Conservation (phyloP, 1,140 invertebrate species). For the Lepidostoma basale region DNA sequence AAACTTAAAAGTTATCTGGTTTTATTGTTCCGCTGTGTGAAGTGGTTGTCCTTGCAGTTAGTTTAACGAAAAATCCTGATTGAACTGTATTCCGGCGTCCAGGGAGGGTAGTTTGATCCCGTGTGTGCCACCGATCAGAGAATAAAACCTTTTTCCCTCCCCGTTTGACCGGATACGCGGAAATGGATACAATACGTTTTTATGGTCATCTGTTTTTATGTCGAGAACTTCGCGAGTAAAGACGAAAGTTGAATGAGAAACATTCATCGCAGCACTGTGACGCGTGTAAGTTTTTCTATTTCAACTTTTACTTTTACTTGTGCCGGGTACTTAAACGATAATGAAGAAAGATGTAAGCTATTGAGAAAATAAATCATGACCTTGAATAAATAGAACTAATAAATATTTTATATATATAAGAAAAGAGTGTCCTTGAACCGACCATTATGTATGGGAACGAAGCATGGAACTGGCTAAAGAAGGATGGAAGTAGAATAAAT, state of each 20-base stretch:
- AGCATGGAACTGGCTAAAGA: too few relatives aligned
- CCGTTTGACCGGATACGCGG: background rate
- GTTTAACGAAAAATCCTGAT: conserved; percentile 2
- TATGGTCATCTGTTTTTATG: background rate
- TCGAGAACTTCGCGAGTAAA: background rate
- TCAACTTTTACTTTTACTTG: background rate
- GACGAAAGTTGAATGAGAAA: background rate
- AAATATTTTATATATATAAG: background rate
- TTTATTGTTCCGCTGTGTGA: too few relatives aligned
- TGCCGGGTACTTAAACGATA: background rate
- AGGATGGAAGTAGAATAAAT: too few relatives aligned
- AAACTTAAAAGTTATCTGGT: too few relatives aligned
- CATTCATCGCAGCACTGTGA: background rate
- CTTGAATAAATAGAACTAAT: background rate
- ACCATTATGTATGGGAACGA: too few relatives aligned
- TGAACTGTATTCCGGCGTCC: background rate
- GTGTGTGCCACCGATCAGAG: background rate
- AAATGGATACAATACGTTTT: background rate
- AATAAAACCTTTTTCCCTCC: background rate
- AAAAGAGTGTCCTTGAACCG: too few relatives aligned
- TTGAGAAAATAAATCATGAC: background rate
- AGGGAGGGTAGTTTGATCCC: background rate
- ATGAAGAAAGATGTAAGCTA: background rate
- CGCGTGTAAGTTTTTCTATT: conserved; percentile 10
- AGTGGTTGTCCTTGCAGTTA: too few relatives aligned